Evolutionary conservation across 2,113 vertebrate species (phyloP).

Genomic region (Coracopsis vasa): DNA sequence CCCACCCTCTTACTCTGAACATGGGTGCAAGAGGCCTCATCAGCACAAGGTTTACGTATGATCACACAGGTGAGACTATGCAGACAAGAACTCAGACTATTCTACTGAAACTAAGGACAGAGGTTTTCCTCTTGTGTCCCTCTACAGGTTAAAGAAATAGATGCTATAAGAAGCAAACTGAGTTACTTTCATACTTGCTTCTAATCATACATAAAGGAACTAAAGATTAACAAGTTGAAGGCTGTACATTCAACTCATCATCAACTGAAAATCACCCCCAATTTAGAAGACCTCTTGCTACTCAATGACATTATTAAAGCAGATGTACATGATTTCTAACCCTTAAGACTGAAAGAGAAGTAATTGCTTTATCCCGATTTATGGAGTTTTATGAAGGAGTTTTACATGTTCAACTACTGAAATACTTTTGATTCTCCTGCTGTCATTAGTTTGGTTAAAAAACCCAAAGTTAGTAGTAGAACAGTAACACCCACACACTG

Average conservation of each 20-base stretch:
- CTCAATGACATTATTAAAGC: not conserved
- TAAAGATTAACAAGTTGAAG: not conserved
- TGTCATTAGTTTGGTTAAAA: not conserved
- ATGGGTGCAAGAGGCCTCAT: not conserved
- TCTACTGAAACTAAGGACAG: not conserved
- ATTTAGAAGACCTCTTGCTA: not conserved
- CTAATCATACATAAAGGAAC: not conserved
- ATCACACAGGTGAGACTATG: not conserved
- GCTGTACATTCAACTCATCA: not conserved
- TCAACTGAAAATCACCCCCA: not conserved
- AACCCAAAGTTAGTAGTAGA: not conserved
- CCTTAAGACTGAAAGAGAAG: not conserved
- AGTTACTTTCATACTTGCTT: not conserved
- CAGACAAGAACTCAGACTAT: not conserved
- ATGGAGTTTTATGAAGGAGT: not conserved
- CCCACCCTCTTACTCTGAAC: not conserved
- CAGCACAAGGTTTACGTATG: not conserved
- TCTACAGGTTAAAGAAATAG: not conserved
- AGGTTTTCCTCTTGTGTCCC: not conserved
- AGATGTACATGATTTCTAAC: not conserved
- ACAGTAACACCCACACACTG: not conserved
- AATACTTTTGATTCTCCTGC: not conserved
- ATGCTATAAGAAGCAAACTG: not conserved
- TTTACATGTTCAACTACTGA: not conserved
- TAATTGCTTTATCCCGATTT: not conserved